These are phyloP conservation scores for Rhagoletis zephyria DNA, from an alignment of 1,140 invertebrate species.

Conservation along the genomic window DNA sequence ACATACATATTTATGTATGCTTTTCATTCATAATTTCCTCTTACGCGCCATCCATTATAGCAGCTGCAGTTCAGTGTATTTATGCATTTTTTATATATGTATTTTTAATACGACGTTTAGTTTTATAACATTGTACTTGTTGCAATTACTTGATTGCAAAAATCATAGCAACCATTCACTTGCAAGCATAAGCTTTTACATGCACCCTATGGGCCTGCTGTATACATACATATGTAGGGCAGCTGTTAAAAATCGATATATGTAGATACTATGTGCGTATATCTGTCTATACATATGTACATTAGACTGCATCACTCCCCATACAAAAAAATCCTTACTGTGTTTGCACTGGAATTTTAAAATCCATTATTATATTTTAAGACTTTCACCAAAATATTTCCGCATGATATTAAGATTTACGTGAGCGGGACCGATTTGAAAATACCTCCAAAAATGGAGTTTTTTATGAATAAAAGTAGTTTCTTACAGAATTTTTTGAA, in stretches of 20 bases:
- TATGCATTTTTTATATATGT: background rate
- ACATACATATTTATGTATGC: background rate
- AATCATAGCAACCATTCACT: background rate
- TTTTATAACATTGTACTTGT: background rate
- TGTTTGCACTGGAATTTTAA: no score
- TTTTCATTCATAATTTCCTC: constrained; percentile 31
- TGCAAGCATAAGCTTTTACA: background rate
- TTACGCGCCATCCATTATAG: constrained; percentile 28
- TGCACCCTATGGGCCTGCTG: background rate
- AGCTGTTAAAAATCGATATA: no score
- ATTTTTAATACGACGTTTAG: background rate
- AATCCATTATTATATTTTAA: no score
- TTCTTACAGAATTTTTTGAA: no score
- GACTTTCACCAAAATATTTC: no score
- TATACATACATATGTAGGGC: background rate
- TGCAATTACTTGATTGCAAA: constrained; percentile 18
- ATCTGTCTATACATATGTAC: background rate
- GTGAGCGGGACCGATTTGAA: no score
- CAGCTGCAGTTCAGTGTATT: background rate
- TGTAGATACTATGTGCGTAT: no score
- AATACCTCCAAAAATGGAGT: no score
- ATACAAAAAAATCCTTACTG: no score
- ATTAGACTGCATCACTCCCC: no score
- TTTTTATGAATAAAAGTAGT: no score
- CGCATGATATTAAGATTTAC: no score